Evolutionary conservation across 53 echinoderm and acorn worm species (phyloP).

Genomic region (Echinometra lucunter): DNA sequence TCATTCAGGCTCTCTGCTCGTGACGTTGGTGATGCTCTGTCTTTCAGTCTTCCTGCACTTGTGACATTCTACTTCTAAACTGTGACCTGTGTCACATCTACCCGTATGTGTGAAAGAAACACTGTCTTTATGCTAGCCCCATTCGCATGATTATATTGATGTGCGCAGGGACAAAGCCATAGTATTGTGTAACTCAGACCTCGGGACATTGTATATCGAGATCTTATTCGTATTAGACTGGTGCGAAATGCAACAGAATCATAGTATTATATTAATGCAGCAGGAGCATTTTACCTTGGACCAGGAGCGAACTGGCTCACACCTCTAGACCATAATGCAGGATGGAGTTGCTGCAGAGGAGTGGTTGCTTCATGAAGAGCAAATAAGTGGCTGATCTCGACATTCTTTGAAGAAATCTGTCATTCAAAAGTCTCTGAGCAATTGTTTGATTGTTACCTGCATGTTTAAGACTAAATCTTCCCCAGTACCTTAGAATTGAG

Average conservation of each 20-base stretch:
- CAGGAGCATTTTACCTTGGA: no score
- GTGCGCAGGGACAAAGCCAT: not conserved
- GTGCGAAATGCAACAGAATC: not conserved
- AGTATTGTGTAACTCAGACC: not conserved
- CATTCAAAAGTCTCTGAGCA: not conserved
- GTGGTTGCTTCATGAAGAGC: not conserved
- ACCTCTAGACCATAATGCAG: not conserved
- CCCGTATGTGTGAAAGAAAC: not conserved
- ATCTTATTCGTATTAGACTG: not conserved
- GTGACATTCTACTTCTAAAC: conserved; percentile 20
- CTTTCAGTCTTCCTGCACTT: conserved; percentile 33
- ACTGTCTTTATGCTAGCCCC: not conserved
- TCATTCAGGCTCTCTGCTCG: not conserved
- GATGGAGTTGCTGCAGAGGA: not conserved
- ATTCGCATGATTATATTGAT: conserved; percentile 1
- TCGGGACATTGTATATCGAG: not conserved
- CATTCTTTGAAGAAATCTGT: no score
- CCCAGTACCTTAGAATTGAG: no score
- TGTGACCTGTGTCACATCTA: not conserved
- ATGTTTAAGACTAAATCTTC: not conserved
- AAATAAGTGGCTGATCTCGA: no score
- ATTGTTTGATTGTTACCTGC: not conserved
- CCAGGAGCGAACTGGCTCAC: not conserved
- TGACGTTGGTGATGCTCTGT: conserved; percentile 36
- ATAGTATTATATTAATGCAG: not conserved